phyloP scores from a whole-genome alignment of 2,888 invertebrate genomes.

The Caenorhabditis becei region DNA sequence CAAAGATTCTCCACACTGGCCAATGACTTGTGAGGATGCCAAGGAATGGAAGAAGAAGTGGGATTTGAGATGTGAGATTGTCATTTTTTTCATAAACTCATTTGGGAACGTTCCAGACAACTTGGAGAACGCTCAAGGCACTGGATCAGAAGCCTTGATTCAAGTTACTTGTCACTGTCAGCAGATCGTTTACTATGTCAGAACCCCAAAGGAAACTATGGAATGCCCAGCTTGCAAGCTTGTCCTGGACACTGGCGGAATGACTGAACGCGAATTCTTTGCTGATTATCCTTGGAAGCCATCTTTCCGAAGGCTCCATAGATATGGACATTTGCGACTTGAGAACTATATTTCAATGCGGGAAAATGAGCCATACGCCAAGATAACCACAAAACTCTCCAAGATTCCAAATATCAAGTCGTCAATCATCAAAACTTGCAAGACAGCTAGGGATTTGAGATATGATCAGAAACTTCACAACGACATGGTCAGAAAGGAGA shows the following conservation, averaged over 20 bases:
- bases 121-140: background rate
- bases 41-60: constrained; percentile 42
- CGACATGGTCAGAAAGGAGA: background rate
- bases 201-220: background rate
- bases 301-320: background rate
- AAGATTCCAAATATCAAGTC: constrained; percentile 25
- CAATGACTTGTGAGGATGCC: constrained; percentile 24
- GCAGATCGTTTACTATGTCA: background rate
- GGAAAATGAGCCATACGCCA: background rate
- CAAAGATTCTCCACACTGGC: constrained; percentile 28
- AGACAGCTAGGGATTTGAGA: constrained; percentile 23
- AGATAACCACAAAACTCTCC: background rate
- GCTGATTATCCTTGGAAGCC: background rate
- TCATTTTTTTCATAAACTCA: too few relatives aligned
- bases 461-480: constrained; percentile 8
- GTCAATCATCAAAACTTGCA: constrained; percentile 24
- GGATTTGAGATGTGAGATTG: constrained; percentile 40
- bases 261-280: background rate
- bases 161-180: background rate
- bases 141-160: background rate
- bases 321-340: background rate
- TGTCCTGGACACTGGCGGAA: background rate
- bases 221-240: background rate
- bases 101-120: background rate
- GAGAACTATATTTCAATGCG: background rate